Percentiles rank a stretch among this genome's conserved stretches.
These are phyloP conservation scores for Gryon sp. DNA, from an alignment of 1,140 invertebrate genomes.

Conservation along the genomic window DNA sequence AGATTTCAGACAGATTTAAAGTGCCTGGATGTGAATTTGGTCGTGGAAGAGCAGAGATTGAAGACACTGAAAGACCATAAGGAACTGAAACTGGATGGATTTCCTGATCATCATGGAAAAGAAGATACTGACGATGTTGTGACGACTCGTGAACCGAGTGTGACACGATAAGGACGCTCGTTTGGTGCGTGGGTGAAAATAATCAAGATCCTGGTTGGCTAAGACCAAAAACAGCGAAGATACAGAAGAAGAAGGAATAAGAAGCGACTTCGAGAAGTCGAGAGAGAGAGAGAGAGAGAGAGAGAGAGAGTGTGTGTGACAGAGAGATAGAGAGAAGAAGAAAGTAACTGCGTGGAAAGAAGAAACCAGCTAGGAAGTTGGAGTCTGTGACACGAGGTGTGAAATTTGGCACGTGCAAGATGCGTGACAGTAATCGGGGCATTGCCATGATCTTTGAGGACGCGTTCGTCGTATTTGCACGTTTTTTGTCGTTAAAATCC, in stretches of 20 bases:
- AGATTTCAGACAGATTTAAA: too few relatives aligned
- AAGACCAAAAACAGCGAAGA: too few relatives aligned
- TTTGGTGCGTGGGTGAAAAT: conserved; percentile 22
- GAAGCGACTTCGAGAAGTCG: too few relatives aligned
- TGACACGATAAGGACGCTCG: conserved; percentile 15
- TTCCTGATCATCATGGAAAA: conserved; percentile 37
- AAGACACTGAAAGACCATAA: not conserved
- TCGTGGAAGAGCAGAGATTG: too few relatives aligned
- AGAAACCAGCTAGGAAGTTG: too few relatives aligned
- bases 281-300: not conserved
- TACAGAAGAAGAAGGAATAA: too few relatives aligned
- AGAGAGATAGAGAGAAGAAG: not conserved
- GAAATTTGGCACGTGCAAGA: conserved; percentile 66
- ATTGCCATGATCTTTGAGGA: conserved; percentile 79
- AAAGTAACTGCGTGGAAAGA: too few relatives aligned
- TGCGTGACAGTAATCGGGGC: conserved; percentile 75
- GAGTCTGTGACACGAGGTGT: not conserved
- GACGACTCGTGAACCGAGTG: conserved; percentile 16
- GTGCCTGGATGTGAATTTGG: too few relatives aligned
- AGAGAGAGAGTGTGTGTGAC: not conserved
- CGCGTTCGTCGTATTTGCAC: conserved; percentile 77
- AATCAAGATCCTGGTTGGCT: too few relatives aligned
- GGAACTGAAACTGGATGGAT: conserved; percentile 16
- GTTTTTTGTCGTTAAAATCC: conserved; percentile 77
- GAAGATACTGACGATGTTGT: conserved; percentile 52